Evolutionary conservation across 2,113 vertebrate genomes (phyloP), one percentile per base, ranked within the genome.

Genomic region (Percina caprodes): DNA sequence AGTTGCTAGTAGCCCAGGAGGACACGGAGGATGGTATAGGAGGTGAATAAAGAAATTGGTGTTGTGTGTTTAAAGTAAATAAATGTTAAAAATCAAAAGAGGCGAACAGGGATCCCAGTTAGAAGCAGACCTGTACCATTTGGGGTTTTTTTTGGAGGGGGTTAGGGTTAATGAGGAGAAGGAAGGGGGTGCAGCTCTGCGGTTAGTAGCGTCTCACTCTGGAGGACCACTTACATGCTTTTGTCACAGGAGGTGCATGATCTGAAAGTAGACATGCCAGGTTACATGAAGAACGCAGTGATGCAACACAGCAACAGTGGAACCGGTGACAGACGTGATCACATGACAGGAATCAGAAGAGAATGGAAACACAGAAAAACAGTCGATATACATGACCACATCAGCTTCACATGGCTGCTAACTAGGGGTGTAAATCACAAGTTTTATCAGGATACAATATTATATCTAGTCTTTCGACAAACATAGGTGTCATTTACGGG

Each of bases 201-300:
- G 11, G 82, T 82, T 85, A 90, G 84, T 67, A 15, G 48, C n/a
- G 68, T 74, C 6, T 59, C 60, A 82, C 86, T 74, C 77, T 82
- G 46, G 55, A 75, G 92, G 82, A 89, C 74, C 94, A 98, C 97
- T 98, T 97, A 98, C 97, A 92, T 96, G 95, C 91, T 93, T 83
- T 94, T 94, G 81, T 96, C 95, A 96, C 93, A 94, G 96, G 94
- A 90, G 95, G 93, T 72, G 94, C 86, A 94, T 91, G 95, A 97
- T 96, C 97, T 99, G 97, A 90, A 96, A 97, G 96, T 91, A 97
- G 96, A 98, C 89, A 95, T 94, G 94, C 92, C 85, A 94, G 85
- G 79, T 95, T 96, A 96, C 95, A 94, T 86, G 9, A 10, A 80
- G 9, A 10, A 80, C 23, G 1, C 1, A 69, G 80, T 83, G 85